phyloP scores from a whole-genome alignment of 2,888 invertebrate species.

The Tricholauxania praeusta region DNA sequence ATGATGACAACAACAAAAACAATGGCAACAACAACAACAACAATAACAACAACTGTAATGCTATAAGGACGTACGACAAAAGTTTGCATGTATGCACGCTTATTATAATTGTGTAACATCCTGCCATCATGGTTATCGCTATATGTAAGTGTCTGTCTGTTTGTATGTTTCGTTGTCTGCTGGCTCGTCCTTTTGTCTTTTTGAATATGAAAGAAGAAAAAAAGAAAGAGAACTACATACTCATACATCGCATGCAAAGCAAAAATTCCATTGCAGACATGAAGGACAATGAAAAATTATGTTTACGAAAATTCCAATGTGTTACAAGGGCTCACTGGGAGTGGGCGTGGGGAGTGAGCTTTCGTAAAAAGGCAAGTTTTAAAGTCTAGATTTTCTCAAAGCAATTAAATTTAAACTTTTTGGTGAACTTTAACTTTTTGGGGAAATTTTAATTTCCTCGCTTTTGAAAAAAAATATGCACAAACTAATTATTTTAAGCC shows the following conservation, averaged over 20 bases:
- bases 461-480: too few relatives aligned
- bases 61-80: slow-evolving; percentile 7
- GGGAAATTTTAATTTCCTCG: too few relatives aligned
- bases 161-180: neutral
- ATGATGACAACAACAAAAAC: slow-evolving; percentile 28
- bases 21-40: slow-evolving; percentile 16
- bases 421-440: too few relatives aligned
- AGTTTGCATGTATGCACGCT: slow-evolving; percentile 32
- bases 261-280: slow-evolving; percentile 24
- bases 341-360: too few relatives aligned
- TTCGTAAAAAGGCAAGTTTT: neutral
- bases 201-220: neutral
- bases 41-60: slow-evolving; percentile 19
- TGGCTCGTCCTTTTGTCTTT: slow-evolving; percentile 25
- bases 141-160: neutral
- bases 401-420: too few relatives aligned
- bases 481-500: too few relatives aligned
- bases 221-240: too few relatives aligned
- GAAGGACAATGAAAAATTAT: slow-evolving; percentile 16
- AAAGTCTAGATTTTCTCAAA: neutral
- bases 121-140: slow-evolving; percentile 13
- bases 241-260: slow-evolving; percentile 26
- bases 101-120: slow-evolving; percentile 40
- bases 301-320: slow-evolving; percentile 21
- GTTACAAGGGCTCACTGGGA: neutral